Evolutionary conservation across 2,113 vertebrate genomes (phyloP).

Genomic region (Catharus fuscescens): DNA sequence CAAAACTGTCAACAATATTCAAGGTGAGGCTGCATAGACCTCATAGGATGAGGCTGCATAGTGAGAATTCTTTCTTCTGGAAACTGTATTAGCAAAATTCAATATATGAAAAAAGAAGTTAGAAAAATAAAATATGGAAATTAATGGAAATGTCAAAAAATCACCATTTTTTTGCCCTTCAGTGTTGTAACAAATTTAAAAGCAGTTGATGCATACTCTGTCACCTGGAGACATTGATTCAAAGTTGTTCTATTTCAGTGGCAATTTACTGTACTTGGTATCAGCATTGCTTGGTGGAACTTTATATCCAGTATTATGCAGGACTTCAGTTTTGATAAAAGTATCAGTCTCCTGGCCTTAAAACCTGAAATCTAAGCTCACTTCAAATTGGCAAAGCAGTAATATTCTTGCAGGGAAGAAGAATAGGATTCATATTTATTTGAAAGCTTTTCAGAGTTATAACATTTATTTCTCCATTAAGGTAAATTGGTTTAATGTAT

Average conservation of each 20-base stretch:
- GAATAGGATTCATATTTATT: neutral
- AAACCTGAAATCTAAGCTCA: neutral
- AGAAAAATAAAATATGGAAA: neutral
- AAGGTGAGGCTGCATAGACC: neutral
- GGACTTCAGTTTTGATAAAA: neutral
- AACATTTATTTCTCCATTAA: neutral
- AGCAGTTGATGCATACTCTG: neutral
- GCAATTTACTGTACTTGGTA: neutral
- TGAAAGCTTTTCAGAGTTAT: neutral
- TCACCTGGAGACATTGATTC: neutral
- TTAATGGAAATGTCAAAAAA: neutral
- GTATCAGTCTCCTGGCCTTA: neutral
- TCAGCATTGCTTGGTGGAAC: neutral
- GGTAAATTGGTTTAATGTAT: neutral
- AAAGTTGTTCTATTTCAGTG: neutral
- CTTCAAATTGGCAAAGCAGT: neutral
- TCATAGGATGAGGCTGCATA: neutral
- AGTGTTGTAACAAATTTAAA: neutral
- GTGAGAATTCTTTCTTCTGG: neutral
- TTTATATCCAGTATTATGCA: rapidly evolving
- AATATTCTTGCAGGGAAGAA: neutral
- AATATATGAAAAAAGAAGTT: neutral
- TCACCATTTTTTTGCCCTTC: neutral
- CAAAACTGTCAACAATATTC: neutral
- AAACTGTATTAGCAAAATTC: neutral